Conservation (phyloP, 2,113 vertebrate genomes). For the Sorex araneus region DNA sequence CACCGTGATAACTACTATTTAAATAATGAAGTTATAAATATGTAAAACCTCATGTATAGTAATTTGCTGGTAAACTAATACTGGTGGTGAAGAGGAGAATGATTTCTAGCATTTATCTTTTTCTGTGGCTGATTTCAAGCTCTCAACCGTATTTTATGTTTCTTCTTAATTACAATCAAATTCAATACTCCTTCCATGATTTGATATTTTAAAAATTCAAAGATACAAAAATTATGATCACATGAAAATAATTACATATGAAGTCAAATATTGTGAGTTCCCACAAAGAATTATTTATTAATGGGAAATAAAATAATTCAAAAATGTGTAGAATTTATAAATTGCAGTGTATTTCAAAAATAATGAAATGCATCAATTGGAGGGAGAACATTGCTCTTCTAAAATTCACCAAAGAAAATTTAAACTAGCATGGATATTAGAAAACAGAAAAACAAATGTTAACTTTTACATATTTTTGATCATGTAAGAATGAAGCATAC, state of each 20-base stretch:
- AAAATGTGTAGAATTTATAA: background rate
- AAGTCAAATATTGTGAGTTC: conserved; percentile 52
- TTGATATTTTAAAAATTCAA: conserved; percentile 31
- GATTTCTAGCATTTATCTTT: background rate
- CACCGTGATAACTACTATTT: background rate
- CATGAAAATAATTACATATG: conserved; percentile 24
- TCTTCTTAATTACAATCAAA: conserved; percentile 27
- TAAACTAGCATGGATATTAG: background rate
- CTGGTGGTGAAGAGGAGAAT: background rate
- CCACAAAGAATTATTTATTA: conserved; percentile 11
- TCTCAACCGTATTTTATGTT: conserved; percentile 40
- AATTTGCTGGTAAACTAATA: background rate
- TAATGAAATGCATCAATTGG: conserved; percentile 51
- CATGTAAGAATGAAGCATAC: background rate
- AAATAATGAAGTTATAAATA: conserved; percentile 26
- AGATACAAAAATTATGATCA: conserved; percentile 44
- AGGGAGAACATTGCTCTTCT: conserved; percentile 28
- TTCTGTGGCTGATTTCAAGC: conserved; percentile 23
- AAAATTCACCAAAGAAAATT: conserved; percentile 36
- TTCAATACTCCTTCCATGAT: background rate
- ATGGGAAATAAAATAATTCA: conserved; percentile 64
- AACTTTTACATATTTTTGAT: background rate
- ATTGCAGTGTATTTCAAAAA: conserved; percentile 59
- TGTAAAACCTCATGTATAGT: background rate
- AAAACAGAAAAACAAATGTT: conserved; percentile 3